These are phyloP conservation scores for Phrynocephalus versicolor DNA, from an alignment of 2,113 vertebrate genomes.

Conservation along the genomic window DNA sequence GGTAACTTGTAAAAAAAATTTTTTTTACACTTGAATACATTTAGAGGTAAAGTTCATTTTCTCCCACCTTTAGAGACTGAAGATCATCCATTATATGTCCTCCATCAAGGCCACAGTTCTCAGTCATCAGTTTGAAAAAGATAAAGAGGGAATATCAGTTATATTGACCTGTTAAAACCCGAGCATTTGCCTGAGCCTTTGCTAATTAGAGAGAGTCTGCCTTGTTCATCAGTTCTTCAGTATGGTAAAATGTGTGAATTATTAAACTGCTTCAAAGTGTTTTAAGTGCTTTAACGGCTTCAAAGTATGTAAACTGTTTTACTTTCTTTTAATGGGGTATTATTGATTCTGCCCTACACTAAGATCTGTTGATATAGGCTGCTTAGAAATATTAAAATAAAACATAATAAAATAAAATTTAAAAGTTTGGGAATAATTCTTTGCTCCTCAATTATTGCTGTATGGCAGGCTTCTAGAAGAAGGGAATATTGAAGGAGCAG, in stretches of 20 bases:
- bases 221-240: too few relatives aligned
- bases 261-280: too few relatives aligned
- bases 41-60: neutral
- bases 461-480: constrained; percentile 89
- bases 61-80: neutral
- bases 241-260: too few relatives aligned
- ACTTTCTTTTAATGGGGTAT: too few relatives aligned
- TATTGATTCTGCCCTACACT: too few relatives aligned
- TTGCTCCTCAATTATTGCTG: neutral
- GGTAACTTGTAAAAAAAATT: constrained; percentile 72
- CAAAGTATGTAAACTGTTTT: too few relatives aligned
- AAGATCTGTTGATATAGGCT: too few relatives aligned
- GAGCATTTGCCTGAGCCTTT: too few relatives aligned
- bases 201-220: too few relatives aligned
- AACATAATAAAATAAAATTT: neutral
- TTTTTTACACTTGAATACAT: neutral
- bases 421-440: neutral
- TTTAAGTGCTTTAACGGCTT: too few relatives aligned
- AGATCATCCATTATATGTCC: neutral
- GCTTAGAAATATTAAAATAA: too few relatives aligned
- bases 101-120: neutral
- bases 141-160: neutral
- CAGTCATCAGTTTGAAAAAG: neutral
- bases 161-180: neutral
- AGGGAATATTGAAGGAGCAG: constrained; percentile 89